Evolutionary conservation across 1,140 invertebrate genomes (phyloP).

Genomic region (Orchesella cincta): DNA sequence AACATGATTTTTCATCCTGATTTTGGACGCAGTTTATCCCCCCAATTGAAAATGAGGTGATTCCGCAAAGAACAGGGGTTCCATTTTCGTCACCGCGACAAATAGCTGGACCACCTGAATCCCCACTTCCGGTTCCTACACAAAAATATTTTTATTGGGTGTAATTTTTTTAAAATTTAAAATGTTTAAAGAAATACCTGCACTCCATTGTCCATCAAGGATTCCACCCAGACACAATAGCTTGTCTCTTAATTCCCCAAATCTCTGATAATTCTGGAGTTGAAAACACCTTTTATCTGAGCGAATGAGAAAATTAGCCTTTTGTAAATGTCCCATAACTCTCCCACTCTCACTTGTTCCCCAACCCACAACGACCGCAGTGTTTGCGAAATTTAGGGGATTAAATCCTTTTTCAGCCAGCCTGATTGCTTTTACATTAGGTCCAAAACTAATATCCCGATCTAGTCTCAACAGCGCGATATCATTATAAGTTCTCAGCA

Average conservation of each 20-base stretch:
- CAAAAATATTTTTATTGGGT: no score
- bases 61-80: neutral
- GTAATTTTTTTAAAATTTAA: no score
- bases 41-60: neutral
- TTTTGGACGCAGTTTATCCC: neutral
- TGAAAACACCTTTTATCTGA: neutral
- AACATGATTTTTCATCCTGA: neutral
- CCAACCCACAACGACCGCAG: neutral
- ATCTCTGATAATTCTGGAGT: neutral
- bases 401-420: neutral
- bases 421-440: neutral
- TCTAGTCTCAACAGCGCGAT: neutral
- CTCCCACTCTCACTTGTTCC: neutral
- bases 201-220: neutral
- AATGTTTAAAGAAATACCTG: no score
- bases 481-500: neutral
- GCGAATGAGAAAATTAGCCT: neutral
- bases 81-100: neutral
- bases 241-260: neutral
- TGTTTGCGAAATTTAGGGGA: neutral
- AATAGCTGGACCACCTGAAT: constrained; percentile 12
- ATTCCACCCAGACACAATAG: neutral
- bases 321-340: neutral
- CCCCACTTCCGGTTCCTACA: neutral
- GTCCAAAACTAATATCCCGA: neutral